Evolutionary conservation across 2,888 invertebrate genomes (phyloP), one percentile per base, ranked within the genome.

Genomic region (Lycaena phlaeas): DNA sequence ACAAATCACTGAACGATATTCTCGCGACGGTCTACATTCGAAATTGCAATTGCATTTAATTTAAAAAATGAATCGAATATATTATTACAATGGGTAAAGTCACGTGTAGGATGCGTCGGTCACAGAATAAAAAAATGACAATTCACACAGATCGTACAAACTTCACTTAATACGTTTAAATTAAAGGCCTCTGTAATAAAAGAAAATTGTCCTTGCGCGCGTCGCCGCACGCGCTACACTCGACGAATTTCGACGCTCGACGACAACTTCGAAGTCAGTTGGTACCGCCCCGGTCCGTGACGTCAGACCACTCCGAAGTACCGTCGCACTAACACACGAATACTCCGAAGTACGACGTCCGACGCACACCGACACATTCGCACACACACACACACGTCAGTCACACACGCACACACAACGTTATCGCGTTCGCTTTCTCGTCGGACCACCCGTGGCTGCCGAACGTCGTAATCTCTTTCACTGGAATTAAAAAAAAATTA

Each of bases 401-500:
- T 30, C 49, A 42, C 45, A 31, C 45, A 43, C 49, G 40, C 44
- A 42, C 50, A 45, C 42, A 43, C 42, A 39, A 38, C 57, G 64
- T 62, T 70, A 71, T 68, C 75, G 76, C 67, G 68, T 68, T 60
- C 68, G 64, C 68, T 78, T 78, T 61, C 59, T 66, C 46, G 62
- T 64, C 59, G 78, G 72, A 57, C 68, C 73, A 57, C 68, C 68
- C 51, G 68, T 59, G 54, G 64, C 68, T 59, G 77, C 68, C 76
- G 78, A 70, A 69, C 78, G 75, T 60, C 71, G 69, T 61, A 66
- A 64, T 73, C 72, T 70, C 69, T 79, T 79, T 81, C 81, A 81
- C 81, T 81, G 79, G 2, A 57, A 62, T 54, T 50, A 55, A 56
- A 53, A 38, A 27, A 30, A 15, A 36, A 36, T 37, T 22, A 17